Conservation (phyloP, 2,113 vertebrate genomes). For the Pedionomus torquatus region DNA sequence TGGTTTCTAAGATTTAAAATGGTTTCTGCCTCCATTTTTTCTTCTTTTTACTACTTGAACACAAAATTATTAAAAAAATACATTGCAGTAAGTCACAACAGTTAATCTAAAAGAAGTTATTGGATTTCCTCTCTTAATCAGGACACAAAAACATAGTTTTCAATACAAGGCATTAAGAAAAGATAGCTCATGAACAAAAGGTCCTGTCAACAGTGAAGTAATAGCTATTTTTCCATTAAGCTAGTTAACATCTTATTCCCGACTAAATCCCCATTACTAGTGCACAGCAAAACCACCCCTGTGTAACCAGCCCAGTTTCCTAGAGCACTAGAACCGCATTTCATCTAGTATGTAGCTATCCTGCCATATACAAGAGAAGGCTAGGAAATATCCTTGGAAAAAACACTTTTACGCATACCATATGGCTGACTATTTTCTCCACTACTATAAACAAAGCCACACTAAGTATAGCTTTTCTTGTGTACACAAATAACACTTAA, state of each 20-base stretch:
- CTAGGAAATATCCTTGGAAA: background rate
- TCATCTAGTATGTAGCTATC: background rate
- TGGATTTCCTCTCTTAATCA: background rate
- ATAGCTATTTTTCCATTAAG: background rate
- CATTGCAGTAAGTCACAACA: background rate
- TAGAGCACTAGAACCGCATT: background rate
- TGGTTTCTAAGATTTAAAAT: constrained; percentile 76
- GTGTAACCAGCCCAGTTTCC: background rate
- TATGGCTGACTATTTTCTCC: background rate
- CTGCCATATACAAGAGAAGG: background rate
- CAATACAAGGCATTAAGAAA: background rate
- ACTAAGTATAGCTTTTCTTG: background rate
- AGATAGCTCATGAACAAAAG: background rate
- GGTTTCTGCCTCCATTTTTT: constrained; percentile 72
- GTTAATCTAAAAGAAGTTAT: background rate
- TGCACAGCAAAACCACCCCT: background rate
- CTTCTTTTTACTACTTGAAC: background rate
- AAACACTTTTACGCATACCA: background rate
- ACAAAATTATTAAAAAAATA: background rate
- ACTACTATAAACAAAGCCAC: background rate
- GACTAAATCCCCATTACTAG: background rate
- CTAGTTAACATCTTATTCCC: background rate
- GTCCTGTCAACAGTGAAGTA: background rate
- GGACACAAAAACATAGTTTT: background rate
- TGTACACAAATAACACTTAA: background rate